Evolutionary conservation across 1,140 invertebrate species (phyloP).

Genomic region (Dysdera silvatica): DNA sequence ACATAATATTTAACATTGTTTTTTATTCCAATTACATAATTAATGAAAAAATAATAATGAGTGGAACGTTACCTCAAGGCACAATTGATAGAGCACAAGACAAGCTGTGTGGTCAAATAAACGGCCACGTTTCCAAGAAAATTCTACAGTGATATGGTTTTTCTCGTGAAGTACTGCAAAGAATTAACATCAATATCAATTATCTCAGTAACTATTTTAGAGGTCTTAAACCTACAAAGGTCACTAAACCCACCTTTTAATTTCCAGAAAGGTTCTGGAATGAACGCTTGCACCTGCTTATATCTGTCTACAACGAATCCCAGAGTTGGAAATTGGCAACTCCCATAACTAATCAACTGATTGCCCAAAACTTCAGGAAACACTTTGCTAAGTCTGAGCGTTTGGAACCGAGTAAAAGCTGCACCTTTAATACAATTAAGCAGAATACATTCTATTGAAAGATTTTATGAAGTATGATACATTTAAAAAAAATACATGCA

Average conservation of each 20-base stretch:
- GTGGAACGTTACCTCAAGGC: conserved; percentile 40
- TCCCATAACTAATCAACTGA: conserved; percentile 85
- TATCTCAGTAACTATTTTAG: conserved; percentile 2
- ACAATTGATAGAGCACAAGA: conserved; percentile 66
- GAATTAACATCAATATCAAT: conserved; percentile 17
- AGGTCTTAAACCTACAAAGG: neutral
- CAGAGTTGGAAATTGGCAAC: conserved; percentile 93
- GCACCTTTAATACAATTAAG: conserved; percentile 57
- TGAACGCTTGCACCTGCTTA: conserved; percentile 78
- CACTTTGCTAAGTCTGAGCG: conserved; percentile 72
- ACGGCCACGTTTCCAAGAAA: conserved; percentile 76
- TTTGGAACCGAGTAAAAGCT: conserved; percentile 98
- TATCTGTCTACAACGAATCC: conserved; percentile 95
- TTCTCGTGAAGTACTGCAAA: conserved; percentile 60
- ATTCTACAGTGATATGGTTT: conserved; percentile 63
- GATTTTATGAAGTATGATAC: too few relatives aligned
- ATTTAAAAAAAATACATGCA: too few relatives aligned
- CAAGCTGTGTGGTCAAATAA: conserved; percentile 82
- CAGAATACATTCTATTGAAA: neutral
- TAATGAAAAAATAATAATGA: neutral
- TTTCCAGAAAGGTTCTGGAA: conserved; percentile 88
- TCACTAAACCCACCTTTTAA: conserved; percentile 57
- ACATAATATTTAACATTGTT: neutral
- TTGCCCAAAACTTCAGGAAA: conserved; percentile 62
- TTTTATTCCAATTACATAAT: neutral